phyloP scores from a whole-genome alignment of 1,140 invertebrate genomes.

The Drosophila azteca region DNA sequence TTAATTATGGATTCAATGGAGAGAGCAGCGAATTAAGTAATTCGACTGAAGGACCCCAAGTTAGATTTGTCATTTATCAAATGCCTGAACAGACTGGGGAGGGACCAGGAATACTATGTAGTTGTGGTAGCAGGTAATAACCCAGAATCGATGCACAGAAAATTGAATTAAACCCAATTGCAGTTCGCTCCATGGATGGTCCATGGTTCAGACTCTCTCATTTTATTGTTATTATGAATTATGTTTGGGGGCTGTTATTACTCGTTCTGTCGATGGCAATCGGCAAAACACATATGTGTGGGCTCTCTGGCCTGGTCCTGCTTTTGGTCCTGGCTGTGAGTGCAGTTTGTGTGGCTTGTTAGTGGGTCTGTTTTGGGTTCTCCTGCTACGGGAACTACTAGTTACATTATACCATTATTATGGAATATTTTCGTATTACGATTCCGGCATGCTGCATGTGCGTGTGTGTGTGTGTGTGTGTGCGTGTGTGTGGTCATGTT shows the following conservation, averaged over 20 bases:
- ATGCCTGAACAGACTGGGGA: background rate
- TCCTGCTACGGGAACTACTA: constrained; percentile 30
- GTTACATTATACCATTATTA: constrained; percentile 72
- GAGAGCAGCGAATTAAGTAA: constrained; percentile 21
- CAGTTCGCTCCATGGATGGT: constrained; percentile 19
- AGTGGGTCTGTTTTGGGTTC: too few species aligned
- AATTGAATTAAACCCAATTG: constrained; percentile 55
- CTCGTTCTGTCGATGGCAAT: constrained; percentile 16
- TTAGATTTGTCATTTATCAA: constrained; percentile 34
- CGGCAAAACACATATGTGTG: constrained; percentile 10
- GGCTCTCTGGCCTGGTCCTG: background rate
- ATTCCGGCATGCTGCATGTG: constrained; percentile 28
- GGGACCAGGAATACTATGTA: background rate
- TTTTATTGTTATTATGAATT: constrained; percentile 41
- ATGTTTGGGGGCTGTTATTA: constrained; percentile 24
- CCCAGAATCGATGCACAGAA: constrained; percentile 33
- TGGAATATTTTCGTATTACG: constrained; percentile 57
- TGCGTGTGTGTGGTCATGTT: constrained; percentile 55
- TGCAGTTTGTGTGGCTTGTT: too few species aligned
- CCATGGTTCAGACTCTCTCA: background rate
- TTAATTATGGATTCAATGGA: constrained; percentile 61
- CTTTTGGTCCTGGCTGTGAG: too few species aligned
- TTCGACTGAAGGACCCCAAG: constrained; percentile 3
- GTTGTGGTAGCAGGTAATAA: constrained; percentile 24
- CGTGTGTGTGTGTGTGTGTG: constrained; percentile 23